Evolutionary conservation across 1,140 invertebrate genomes (phyloP), one percentile per base, ranked within the genome.

Genomic region (Eueides isabella): DNA sequence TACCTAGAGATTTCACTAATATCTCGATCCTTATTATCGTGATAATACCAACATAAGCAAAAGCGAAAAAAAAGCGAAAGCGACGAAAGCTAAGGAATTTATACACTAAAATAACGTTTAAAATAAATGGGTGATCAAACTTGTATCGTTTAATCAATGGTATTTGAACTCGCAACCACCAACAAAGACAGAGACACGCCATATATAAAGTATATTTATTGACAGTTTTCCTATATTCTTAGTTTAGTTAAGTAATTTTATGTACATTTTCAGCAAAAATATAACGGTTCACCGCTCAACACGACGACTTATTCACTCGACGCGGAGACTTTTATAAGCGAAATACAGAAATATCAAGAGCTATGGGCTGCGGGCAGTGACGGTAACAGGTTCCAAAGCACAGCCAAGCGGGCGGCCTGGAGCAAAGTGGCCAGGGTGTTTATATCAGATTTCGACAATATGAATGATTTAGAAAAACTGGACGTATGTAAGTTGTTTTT

Each of bases 301-400:
- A 80, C 77, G 78, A 44, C 76, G 63, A 76, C 82, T 31, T 86
- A 87, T 62, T 82, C 80, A 11, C 31, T 91, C 1, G 84, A 91
- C 74, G 82, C 84, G 0, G 87, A 88, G 66, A 61, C 63, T 23
- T 91, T 91, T 67, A 89, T 91, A 67, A 78, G 71, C 30, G 89
- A 91, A 83, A 82, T 91, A 71, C 77, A 84, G 70, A 91, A 88
- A 19, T 75, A 85, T 16, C 85, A 82, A 7, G 81, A 84, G 61
- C 80, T 91, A 81, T 91, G 89, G 89, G 81, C 88, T 62, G 29
- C 83, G 9, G 80, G 81, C 61, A 70, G 81, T 67, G 83, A 88
- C 29, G 87, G 85, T 6, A 72, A 82, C 38, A 78, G 82, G 48
- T 79, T 78, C 63, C 85, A 80, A 55, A 75, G 26, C n/a, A 48